Evolutionary conservation across 23 tunicate genomes (phyloP).

Genomic region (Corella eumyota): DNA sequence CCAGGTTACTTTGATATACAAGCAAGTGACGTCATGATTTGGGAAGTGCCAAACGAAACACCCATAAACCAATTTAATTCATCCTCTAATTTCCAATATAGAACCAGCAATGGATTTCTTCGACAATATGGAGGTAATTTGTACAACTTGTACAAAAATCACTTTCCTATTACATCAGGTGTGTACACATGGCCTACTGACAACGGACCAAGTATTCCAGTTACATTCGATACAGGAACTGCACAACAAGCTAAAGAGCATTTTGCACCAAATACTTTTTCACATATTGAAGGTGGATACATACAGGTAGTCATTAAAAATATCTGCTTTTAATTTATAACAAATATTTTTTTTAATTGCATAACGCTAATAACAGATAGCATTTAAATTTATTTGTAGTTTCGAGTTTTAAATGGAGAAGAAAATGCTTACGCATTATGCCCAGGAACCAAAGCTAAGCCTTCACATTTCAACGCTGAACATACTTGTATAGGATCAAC

Average conservation of each 20-base stretch:
- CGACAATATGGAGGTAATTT: slow-evolving; percentile 2
- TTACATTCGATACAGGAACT: slow-evolving; percentile 3
- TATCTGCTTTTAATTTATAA: no score
- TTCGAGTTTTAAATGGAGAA: slow-evolving; percentile 10
- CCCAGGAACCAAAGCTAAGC: slow-evolving; percentile 12
- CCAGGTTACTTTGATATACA: slow-evolving; percentile 43
- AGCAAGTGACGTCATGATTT: slow-evolving; percentile 48
- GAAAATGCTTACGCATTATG: slow-evolving; percentile 13
- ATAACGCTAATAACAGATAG: no score
- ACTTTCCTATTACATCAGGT: slow-evolving; percentile 1
- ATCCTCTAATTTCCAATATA: slow-evolving; percentile 2
- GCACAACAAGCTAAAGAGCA: background rate
- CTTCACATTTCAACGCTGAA: background rate
- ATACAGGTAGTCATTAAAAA: slow-evolving; percentile 11
- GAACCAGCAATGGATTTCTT: slow-evolving; percentile 4
- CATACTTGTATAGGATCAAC: slow-evolving; percentile 17
- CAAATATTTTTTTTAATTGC: no score
- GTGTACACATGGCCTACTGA: slow-evolving; percentile 1
- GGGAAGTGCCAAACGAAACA: slow-evolving; percentile 30
- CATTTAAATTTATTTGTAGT: background rate
- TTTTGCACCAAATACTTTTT: background rate
- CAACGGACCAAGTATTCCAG: slow-evolving; percentile 12
- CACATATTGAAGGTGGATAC: slow-evolving; percentile 3
- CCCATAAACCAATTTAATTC: background rate
- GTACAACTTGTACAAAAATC: slow-evolving; percentile 2